Conservation (phyloP, 1,140 invertebrate species). For the Drosophila baimaii region DNA sequence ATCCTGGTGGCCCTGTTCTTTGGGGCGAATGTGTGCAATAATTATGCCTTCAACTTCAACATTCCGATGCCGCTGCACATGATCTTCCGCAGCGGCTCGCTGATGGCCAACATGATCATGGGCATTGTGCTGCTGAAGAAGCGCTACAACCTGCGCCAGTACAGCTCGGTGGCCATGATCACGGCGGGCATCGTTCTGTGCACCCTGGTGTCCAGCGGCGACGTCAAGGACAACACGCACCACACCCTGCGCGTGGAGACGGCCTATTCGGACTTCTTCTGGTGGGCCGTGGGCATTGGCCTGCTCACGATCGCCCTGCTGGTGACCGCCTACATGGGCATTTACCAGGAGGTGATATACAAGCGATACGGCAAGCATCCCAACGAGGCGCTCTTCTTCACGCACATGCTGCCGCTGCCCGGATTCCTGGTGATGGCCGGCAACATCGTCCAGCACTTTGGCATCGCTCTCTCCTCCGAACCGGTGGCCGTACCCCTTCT, state of each 20-base stretch:
- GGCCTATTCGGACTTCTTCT: conserved; percentile 87
- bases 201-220: conserved; percentile 92
- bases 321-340: conserved; percentile 97
- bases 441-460: conserved; percentile 91
- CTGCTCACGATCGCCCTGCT: conserved; percentile 95
- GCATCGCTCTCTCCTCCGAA: conserved; percentile 84
- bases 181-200: conserved; percentile 95
- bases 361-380: conserved; percentile 96
- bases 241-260: conserved; percentile 77
- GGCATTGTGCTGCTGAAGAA: conserved; percentile 95
- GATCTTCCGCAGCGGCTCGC: conserved; percentile 98
- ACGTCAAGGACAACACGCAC: conserved; percentile 83
- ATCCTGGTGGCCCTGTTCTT: conserved; percentile 96
- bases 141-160: conserved; percentile 93
- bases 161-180: conserved; percentile 96
- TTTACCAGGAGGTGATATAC: conserved; percentile 97
- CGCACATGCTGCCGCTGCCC: conserved; percentile 84
- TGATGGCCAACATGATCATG: conserved; percentile 98
- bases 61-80: conserved; percentile 99
- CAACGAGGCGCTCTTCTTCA: conserved; percentile 97
- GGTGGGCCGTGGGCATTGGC: conserved; percentile 93
- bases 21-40: conserved; percentile 96
- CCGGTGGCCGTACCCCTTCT: conserved; percentile 73
- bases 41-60: conserved; percentile 98
- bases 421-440: conserved; percentile 85